Percentiles rank a stretch among this genome's conserved stretches.
These are phyloP conservation scores for Troglohyphantes excavatus DNA, from an alignment of 2,888 invertebrate species.

Conservation along the genomic window DNA sequence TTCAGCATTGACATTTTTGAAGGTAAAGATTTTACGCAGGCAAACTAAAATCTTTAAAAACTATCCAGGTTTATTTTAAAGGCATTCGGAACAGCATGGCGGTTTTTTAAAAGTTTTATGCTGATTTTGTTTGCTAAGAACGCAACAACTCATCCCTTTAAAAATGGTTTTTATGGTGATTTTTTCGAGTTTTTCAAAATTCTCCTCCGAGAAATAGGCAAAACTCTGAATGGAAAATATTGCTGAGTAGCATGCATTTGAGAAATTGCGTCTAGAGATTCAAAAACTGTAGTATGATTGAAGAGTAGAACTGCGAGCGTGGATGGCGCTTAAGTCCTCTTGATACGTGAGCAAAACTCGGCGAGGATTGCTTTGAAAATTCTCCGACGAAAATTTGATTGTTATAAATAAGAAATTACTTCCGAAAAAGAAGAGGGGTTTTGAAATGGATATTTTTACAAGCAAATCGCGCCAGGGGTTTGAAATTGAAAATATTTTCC, in stretches of 20 bases:
- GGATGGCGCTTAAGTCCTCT: background rate
- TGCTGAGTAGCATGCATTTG: conserved; percentile 20
- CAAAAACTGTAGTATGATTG: conserved; percentile 36
- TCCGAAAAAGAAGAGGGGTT: conserved; percentile 7
- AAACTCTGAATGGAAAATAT: background rate
- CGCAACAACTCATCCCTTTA: too few relatives aligned
- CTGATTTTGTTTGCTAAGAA: too few relatives aligned
- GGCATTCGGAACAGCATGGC: too few relatives aligned
- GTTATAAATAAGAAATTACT: conserved; percentile 52
- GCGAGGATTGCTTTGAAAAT: conserved; percentile 5
- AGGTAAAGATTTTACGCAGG: too few relatives aligned
- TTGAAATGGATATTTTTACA: background rate
- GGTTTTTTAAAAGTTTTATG: too few relatives aligned
- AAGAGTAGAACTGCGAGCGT: background rate
- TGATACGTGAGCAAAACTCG: conserved; percentile 19
- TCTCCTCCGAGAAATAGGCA: background rate
- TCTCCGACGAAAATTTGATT: conserved; percentile 58
- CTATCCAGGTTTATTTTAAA: too few relatives aligned
- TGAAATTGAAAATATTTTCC: background rate
- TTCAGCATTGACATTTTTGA: too few relatives aligned
- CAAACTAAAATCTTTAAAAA: too few relatives aligned
- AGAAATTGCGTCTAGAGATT: conserved; percentile 39
- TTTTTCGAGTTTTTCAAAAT: too few relatives aligned
- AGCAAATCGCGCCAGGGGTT: background rate
- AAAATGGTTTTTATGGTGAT: too few relatives aligned